A percentile compares a stretch with the other conserved stretches of the same genome.
phyloP scores from a whole-genome alignment of 92 coral and sea anemone genomes.

The Actinostola sp. region DNA sequence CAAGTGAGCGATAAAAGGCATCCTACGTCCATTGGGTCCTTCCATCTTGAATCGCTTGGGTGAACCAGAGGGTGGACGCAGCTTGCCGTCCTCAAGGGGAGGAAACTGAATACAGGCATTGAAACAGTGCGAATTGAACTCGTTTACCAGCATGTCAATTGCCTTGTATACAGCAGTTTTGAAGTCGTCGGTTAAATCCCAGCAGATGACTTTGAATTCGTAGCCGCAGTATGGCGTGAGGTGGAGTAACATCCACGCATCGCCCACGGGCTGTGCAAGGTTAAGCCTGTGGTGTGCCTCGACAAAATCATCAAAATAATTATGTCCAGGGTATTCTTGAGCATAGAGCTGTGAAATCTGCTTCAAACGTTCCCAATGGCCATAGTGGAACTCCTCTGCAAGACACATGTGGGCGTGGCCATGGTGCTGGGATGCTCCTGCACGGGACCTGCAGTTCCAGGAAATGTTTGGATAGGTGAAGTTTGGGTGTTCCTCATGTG shows the following conservation, averaged over 20 bases:
- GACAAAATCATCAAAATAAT: conserved; percentile 70
- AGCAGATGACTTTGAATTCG: conserved; percentile 72
- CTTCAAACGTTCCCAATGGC: conserved; percentile 73
- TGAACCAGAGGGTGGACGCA: conserved; percentile 19
- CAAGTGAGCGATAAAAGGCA: conserved; percentile 77
- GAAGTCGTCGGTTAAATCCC: conserved; percentile 76
- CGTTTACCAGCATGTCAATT: conserved; percentile 44
- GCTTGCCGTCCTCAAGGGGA: conserved; percentile 68
- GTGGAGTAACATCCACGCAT: conserved; percentile 64
- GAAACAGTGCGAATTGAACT: conserved; percentile 60
- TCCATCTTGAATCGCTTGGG: conserved; percentile 40
- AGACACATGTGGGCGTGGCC: conserved; percentile 79
- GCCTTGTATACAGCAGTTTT: conserved; percentile 67
- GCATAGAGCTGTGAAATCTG: conserved; percentile 63
- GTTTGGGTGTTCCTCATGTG: conserved; percentile 61
- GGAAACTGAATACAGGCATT: conserved; percentile 76
- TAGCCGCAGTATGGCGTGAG: conserved; percentile 75
- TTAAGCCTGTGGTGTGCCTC: conserved; percentile 58
- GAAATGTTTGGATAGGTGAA: conserved; percentile 71
- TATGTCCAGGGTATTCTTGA: conserved; percentile 53
- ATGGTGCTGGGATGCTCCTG: conserved; percentile 85
- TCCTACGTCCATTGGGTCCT: conserved; percentile 19
- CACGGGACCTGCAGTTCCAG: conserved; percentile 81
- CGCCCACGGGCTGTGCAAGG: conserved; percentile 62
- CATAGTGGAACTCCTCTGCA: conserved; percentile 73